Evolutionary conservation across 2,113 vertebrate species (phyloP), one percentile per base, ranked within the genome.

Genomic region (Corapipo altera): DNA sequence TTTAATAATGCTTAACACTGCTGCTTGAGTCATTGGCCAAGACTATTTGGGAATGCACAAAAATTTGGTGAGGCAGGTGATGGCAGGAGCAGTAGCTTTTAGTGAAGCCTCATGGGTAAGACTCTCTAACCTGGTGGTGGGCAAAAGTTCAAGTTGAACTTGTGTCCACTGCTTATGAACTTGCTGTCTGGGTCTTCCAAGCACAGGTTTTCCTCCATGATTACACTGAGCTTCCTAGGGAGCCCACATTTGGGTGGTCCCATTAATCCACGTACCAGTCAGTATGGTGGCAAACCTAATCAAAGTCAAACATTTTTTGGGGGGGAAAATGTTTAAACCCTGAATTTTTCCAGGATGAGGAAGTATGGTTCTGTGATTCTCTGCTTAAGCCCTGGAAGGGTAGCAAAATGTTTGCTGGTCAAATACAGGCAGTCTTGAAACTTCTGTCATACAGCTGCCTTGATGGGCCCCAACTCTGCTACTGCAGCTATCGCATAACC

Each of bases 1-100:
- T 96, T 95, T 88, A 90, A 88, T 86, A 91, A 91, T 27, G 55
- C 55, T 85, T 66, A 55, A 65, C 46, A 30, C 19, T 85, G 64
- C 43, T 80, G 64, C n/a, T 93, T 86, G 85, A 86, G 30, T 88
- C 55, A 49, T 74, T 78, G 75, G 44, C 69, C 57, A 86, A 81
- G 52, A 39, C 72, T 3, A 0, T 43, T 73, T 54, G 85, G 51
- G 69, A 71, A 64, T 11, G 16, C 72, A 80, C 22, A 70, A 37
- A 70, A 73, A 58, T 67, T 76, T 70, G 49, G n/a, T 80, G 54
- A 85, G 43, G 26, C 23, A 85, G 58, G 82, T 85, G 67, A 79
- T 73, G 54, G 23, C 19, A 76, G 59, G 32, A 51, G 22, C 55
- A 80, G 26, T 33, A 54, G 17, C 43, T 32, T 61, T 95, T 75